Evolutionary conservation across 2,888 invertebrate genomes (phyloP), one percentile per base, ranked within the genome.

Genomic region (Cerceris rybyensis): DNA sequence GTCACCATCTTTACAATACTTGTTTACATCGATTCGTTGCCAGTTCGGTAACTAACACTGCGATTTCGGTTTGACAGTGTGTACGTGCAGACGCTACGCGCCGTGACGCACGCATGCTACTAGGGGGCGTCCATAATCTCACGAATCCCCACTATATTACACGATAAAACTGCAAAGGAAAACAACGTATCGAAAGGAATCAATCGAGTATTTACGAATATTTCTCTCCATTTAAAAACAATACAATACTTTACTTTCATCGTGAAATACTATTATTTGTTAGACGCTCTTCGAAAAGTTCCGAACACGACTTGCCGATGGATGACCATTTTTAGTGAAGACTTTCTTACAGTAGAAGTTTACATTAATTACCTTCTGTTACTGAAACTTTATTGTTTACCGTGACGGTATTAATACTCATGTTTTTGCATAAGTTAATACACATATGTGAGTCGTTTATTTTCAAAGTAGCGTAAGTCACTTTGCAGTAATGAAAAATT

Each of bases 41-140:
- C 68, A 81, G 60, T 72, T 70, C 65, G 60, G 72, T 80, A 70
- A 77, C 81, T 77, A 76, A 71, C 70, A 68, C 73, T 70, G 80
- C 74, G 77, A 70, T 66, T 75, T 80, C 50, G 69, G 65, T 70
- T 74, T 72, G 76, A 72, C 84, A 80, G 65, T 73, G 68, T 67
- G 58, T 80, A 72, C 70, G 78, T 79, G 73, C 80, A 59, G 83
- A 84, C 81, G 84, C 83, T 84, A 84, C 75, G 80, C 81, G 75
- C 70, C 75, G 74, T 82, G 84, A 84, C 82, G 84, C 84, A 82
- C 80, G 79, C 79, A 84, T 61, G 74, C 75, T 80, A 82, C 81
- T 74, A 80, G 80, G 73, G 84, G 82, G 82, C 78, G 85, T 81
- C 76, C 85, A 83, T 84, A 85, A 80, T 84, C 83, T 82, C 83